Evolutionary conservation across 2,888 invertebrate species (phyloP), one percentile per base, ranked within the genome.

Genomic region (Koerneria pararmatus): DNA sequence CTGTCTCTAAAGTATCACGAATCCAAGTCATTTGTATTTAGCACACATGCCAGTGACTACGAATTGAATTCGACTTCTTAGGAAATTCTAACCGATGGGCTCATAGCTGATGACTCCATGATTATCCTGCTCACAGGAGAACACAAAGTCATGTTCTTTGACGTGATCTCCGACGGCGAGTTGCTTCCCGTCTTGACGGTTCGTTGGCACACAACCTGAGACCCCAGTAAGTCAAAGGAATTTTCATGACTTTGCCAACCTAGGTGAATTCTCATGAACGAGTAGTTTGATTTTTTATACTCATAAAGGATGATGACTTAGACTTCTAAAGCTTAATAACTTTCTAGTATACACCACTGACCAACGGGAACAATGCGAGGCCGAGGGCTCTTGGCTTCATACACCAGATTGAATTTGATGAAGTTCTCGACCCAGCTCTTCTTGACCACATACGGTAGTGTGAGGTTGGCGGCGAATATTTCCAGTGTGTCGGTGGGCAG

Each of bases 361-460:
- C 63, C 63, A 2, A 63, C 11, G 4, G 63, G 37, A 0, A 63
- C 37, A 41, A 63, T 63, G 11, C 41, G 24, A 19, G 34, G 46
- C 35, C 63, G 29, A n/a, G 27, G 5, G 24, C 37, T 37, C 54
- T 34, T 63, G n/a, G 51, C 27, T 22, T 54, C 63, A 27, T 53
- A 8, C 2, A 61, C 61, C 49, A 49, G 34, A 11, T 61, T 61
- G 61, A 61, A 61, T 56, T 74, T 72, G 69, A 76, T 72, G 59
- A 76, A 76, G 60, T 76, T 76, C 65, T 73, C 69, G 29, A 76
- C 76, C 73, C 73, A 74, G 11, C 69, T 69, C 68, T 72, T 72
- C 63, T 73, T 72, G 46, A 76, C 48, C 15, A 71, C 71, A 54
- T 73, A 76, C 5, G 74, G 74, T 60, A 71, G 70, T 22, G 73